Base-by-base conservation (phyloP, 2,113 vertebrate species). In the Ageneiosus marmoratus region DNA sequence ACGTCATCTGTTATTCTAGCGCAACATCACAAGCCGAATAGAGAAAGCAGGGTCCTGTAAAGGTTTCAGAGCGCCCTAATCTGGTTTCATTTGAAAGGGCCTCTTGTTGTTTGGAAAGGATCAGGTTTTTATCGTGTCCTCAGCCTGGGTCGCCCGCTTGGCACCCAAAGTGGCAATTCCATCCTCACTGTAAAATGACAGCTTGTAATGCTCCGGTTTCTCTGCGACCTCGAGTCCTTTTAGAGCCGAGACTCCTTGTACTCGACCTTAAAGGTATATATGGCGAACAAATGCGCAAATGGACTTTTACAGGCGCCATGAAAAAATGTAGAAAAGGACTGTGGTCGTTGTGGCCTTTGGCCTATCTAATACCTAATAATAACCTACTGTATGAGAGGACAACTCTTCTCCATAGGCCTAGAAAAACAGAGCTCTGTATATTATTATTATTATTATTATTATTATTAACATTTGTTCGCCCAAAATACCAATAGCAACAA, bases 131-230 rank as follows among this genome's bases (percentile, higher is more conserved):
- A 88, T 84, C 83, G 80, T 86, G 87, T 85, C 80, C 85, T 83
- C 81, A 84, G 70, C 67, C 80, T 51, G 80, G 87, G 72, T 84
- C 85, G 80, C 79, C 83, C 53, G 82, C 65, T 84, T 81, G 87
- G 83, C 79, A 80, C 83, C 80, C 83, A 83, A 65, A 72, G 77
- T 83, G 85, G 83, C 80, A 88, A 86, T 86, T 88, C 85, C 83
- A 85, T 88, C 87, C 77, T 82, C 78, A 73, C 87, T 83, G 83
- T 84, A 84, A 86, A 86, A 88, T 86, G 87, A 88, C 85, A 85
- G 83, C 77, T 82, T 81, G 87, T 80, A 77, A 83, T 75, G 83
- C 82, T 87, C 86, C 72, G 85, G 72, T 87, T 87, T 80, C 77
- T 55, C 46, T 44, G 80, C 77, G 69, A 74, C 75, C 80, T 77